phyloP scores from a whole-genome alignment of 2,888 invertebrate species.

The Lasioglossum marginatum region DNA sequence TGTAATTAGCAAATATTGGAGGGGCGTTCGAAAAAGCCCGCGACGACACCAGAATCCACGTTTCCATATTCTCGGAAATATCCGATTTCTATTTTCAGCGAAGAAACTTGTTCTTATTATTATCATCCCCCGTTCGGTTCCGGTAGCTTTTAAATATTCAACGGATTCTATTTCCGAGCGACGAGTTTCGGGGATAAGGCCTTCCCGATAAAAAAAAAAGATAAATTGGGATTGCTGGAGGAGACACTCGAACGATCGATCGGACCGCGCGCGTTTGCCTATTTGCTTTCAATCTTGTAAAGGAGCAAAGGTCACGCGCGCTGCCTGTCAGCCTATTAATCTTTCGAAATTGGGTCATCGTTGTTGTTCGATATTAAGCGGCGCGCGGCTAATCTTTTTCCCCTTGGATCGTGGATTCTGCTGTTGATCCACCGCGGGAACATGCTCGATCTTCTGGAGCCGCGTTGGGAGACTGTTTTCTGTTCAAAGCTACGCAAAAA shows the following conservation, averaged over 20 bases:
- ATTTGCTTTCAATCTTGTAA: conserved; percentile 58
- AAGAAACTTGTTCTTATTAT: neutral
- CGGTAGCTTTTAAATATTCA: neutral
- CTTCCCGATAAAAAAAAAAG: neutral
- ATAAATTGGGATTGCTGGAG: conserved; percentile 27
- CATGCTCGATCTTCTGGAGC: neutral
- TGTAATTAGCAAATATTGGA: neutral
- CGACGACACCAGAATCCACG: neutral
- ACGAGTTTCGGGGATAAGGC: neutral
- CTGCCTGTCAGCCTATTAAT: conserved; percentile 58
- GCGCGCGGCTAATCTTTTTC: conserved; percentile 31
- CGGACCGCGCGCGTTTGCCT: conserved; percentile 45
- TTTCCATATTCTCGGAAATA: neutral
- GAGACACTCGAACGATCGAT: conserved; percentile 40
- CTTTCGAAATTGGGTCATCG: conserved; percentile 60
- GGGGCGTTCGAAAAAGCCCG: neutral
- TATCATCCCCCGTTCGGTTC: neutral
- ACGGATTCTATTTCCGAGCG: neutral
- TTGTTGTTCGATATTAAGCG: conserved; percentile 55
- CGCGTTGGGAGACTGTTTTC: neutral
- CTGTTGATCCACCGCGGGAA: neutral
- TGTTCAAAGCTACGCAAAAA: neutral
- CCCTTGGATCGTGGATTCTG: conserved; percentile 10
- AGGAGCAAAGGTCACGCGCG: conserved; percentile 49
- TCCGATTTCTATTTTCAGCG: neutral